phyloP scores from a whole-genome alignment of 1,140 invertebrate species.

The Caenorhabditis remanei region DNA sequence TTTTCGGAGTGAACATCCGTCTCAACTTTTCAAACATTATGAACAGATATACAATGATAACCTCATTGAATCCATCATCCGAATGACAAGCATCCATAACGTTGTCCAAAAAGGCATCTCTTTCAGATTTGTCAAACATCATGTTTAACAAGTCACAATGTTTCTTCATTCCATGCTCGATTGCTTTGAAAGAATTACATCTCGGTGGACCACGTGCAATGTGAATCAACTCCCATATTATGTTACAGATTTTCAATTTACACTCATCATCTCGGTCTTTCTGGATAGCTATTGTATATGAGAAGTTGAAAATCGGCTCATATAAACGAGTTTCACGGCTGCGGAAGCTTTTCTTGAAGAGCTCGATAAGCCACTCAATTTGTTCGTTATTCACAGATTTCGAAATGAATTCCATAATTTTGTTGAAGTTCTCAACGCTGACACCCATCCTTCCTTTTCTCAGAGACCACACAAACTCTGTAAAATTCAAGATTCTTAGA shows the following conservation, averaged over 20 bases:
- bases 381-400: slow-evolving; percentile 31
- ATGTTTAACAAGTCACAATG: slow-evolving; percentile 35
- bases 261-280: slow-evolving; percentile 23
- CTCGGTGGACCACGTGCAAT: slow-evolving; percentile 27
- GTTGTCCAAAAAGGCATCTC: slow-evolving; percentile 12
- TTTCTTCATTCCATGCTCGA: slow-evolving; percentile 46
- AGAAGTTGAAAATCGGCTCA: slow-evolving; percentile 28
- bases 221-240: slow-evolving; percentile 40
- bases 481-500: neutral
- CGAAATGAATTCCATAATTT: slow-evolving; percentile 41
- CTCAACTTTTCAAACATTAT: slow-evolving; percentile 33
- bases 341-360: slow-evolving; percentile 38
- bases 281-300: slow-evolving; percentile 18
- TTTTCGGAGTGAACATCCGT: slow-evolving; percentile 1
- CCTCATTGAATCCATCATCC: slow-evolving; percentile 25
- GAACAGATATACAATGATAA: neutral
- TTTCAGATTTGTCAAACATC: slow-evolving; percentile 32
- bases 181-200: slow-evolving; percentile 29
- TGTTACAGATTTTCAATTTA: slow-evolving; percentile 20
- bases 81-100: neutral
- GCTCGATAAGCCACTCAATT: slow-evolving; percentile 37
- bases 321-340: slow-evolving; percentile 33
- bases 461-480: slow-evolving; percentile 24
- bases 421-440: slow-evolving; percentile 33
- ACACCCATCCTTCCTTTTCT: slow-evolving; percentile 46